Evolutionary conservation across 2,797 vertebrate species (phyloP).

Genomic region (Podarcis siculus): DNA sequence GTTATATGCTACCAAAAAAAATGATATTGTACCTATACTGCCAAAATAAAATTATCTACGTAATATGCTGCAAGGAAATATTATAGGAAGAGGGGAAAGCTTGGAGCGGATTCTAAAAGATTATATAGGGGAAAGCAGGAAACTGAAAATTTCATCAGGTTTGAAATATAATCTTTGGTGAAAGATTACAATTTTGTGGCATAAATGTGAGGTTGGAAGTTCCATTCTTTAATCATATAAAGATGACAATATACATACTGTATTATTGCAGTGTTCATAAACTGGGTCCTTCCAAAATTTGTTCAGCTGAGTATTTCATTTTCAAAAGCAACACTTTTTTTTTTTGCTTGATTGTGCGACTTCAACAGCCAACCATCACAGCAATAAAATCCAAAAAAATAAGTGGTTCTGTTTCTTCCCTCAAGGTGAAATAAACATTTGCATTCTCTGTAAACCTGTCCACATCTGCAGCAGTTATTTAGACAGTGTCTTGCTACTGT

Average conservation of each 20-base stretch:
- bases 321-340: constrained; percentile 1
- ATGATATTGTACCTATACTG: neutral
- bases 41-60: neutral
- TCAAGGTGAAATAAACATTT: constrained; percentile 48
- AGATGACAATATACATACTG: neutral
- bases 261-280: neutral
- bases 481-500: neutral
- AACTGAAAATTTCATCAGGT: neutral
- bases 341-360: constrained; percentile 41
- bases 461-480: neutral
- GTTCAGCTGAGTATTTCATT: neutral
- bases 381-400: constrained; percentile 57
- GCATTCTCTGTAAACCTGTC: constrained; percentile 35
- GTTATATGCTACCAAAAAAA: neutral
- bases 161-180: neutral
- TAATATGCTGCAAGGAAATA: constrained; percentile 6
- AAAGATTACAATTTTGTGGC: neutral
- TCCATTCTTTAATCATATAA: neutral
- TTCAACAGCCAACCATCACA: constrained; percentile 43
- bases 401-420: constrained; percentile 55
- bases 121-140: constrained; percentile 16
- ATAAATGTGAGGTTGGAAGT: neutral
- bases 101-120: constrained; percentile 7
- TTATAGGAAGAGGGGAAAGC: neutral
- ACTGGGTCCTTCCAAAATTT: constrained; percentile 12